These are phyloP conservation scores for Axea sp. DNA, from an alignment of 2,888 invertebrate genomes.

Conservation along the genomic window DNA sequence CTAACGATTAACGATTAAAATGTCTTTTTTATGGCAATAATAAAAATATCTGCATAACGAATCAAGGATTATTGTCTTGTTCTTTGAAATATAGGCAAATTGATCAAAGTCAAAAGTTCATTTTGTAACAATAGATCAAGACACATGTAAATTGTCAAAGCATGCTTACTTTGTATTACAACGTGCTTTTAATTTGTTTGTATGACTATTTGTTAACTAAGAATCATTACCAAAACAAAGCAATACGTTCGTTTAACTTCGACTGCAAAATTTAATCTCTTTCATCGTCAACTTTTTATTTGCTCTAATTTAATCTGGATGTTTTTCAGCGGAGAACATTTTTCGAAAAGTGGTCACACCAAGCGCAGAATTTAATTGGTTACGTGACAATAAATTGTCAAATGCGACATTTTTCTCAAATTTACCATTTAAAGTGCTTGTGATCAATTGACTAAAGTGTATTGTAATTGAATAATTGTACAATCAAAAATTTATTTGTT, in stretches of 20 bases:
- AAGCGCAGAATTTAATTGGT: too few relatives aligned
- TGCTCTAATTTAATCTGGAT: neutral
- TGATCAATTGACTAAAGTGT: too few relatives aligned
- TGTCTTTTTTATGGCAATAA: neutral
- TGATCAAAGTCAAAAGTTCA: slow-evolving; percentile 47
- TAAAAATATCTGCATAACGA: slow-evolving; percentile 1
- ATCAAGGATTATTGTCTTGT: slow-evolving; percentile 31
- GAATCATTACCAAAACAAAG: too few relatives aligned
- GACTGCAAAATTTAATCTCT: slow-evolving; percentile 1
- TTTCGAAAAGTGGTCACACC: neutral
- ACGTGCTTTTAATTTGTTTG: slow-evolving; percentile 1
- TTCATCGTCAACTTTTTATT: slow-evolving; percentile 6
- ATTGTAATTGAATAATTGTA: too few relatives aligned
- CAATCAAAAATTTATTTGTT: too few relatives aligned
- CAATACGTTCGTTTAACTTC: neutral
- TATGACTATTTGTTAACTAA: slow-evolving; percentile 11
- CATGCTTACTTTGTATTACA: slow-evolving; percentile 12
- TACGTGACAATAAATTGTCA: too few relatives aligned
- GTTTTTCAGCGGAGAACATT: neutral
- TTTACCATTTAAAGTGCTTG: too few relatives aligned
- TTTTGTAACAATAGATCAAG: slow-evolving; percentile 42
- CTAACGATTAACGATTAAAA: slow-evolving; percentile 14
- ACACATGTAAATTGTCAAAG: slow-evolving; percentile 16
- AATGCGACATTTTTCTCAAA: too few relatives aligned
- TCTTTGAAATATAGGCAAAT: slow-evolving; percentile 32